Evolutionary conservation across 2,113 vertebrate genomes (phyloP), one percentile per base, ranked within the genome.

Genomic region (Eubucco bourcierii): DNA sequence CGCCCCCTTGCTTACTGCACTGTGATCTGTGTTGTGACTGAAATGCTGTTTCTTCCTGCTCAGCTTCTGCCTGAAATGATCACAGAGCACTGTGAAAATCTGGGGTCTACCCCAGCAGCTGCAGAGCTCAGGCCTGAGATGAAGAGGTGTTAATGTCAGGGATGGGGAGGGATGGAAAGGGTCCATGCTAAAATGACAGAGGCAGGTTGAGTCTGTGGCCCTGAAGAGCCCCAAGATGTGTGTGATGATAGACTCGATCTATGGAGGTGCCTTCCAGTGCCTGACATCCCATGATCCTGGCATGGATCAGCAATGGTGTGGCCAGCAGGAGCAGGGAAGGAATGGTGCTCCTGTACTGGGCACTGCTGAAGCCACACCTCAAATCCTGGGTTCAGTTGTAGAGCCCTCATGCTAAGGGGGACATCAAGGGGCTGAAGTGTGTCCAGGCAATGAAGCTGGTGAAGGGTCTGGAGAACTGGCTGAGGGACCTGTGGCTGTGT

Each of bases 1-100:
- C 8, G 12, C 5, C 27, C 41, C 19, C 9, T 18, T 3, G 0
- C 64, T 39, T 23, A 2, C 4, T 3, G 31, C 17, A 3, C 1
- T 0, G 8, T 14, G 60, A 56, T 14, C n/a, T 8, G 20, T 6
- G 15, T 3, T 31, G 50, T 18, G 15, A 21, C 29, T 2, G 7
- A 23, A 41, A 39, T 39, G 37, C 37, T 39, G 37, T 39, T 39
- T 39, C 9, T 11, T 39, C 37, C 37, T 39, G 37, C 34, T 71
- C 50, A 11, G n/a, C 6, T 11, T 14, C 21, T 34, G 21, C 25
- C 18, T 5, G 6, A 63, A 74, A 73, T 3, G 25, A 44, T 23
- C 37, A 24, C 15, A 24, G 52, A n/a, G 56, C 28, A 73, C 46
- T 2, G 4, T 4, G 31, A 8, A 73, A 58, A 12, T 9, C 0